Conservation (phyloP, 2,113 vertebrate species). For the Megaceryle torquata region DNA sequence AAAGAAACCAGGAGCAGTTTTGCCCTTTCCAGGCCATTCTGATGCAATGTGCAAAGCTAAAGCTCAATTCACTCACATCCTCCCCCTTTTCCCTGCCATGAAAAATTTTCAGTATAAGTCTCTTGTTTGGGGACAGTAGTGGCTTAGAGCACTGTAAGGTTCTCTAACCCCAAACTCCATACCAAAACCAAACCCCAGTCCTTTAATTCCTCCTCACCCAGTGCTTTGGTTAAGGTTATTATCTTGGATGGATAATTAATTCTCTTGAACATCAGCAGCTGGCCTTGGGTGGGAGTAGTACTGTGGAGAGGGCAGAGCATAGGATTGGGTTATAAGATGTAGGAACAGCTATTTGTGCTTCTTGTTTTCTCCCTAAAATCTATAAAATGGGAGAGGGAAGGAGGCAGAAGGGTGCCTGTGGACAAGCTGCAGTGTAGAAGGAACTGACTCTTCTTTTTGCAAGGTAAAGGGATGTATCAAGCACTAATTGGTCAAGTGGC, state of each 20-base stretch:
- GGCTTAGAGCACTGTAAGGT: neutral
- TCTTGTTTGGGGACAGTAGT: neutral
- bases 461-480: neutral
- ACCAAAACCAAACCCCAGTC: neutral
- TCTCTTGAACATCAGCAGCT: constrained; percentile 23
- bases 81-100: neutral
- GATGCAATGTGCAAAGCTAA: neutral
- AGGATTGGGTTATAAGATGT: neutral
- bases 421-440: neutral
- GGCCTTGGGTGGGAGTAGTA: neutral
- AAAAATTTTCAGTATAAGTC: neutral
- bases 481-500: neutral
- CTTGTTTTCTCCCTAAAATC: neutral
- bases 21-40: neutral
- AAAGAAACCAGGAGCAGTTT: neutral
- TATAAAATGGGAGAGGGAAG: neutral
- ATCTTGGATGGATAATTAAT: neutral
- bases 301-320: neutral
- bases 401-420: neutral
- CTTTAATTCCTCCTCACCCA: neutral
- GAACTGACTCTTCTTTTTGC: neutral
- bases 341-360: neutral
- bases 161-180: neutral
- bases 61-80: neutral
- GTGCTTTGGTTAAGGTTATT: neutral